Percentiles rank a stretch among this genome's conserved stretches.
Conservation (phyloP, 2,888 invertebrate genomes). For the Gortyna flavago region DNA sequence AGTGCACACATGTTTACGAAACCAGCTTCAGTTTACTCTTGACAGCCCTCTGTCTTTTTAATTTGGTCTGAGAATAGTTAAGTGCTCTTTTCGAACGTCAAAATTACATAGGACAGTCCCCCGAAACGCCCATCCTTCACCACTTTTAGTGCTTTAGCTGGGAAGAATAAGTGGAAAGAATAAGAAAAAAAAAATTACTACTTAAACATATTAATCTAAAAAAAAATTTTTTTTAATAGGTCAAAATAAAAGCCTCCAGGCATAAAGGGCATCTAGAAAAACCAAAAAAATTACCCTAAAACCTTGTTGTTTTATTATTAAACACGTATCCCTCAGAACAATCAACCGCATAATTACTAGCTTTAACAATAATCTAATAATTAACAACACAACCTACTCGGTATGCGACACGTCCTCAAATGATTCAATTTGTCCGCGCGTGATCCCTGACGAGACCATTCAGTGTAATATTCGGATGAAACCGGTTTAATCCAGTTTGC, state of each 20-base stretch:
- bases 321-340: slow-evolving; percentile 1
- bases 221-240: no score
- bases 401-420: slow-evolving; percentile 46
- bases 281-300: no score
- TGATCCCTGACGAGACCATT: slow-evolving; percentile 59
- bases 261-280: not conserved
- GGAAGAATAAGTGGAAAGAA: no score
- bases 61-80: no score
- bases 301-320: not conserved
- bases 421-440: slow-evolving; percentile 58
- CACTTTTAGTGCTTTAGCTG: no score
- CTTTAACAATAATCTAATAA: slow-evolving; percentile 26
- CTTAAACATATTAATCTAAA: no score
- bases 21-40: no score
- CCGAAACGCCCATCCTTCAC: no score
- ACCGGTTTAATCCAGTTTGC: slow-evolving; percentile 57
- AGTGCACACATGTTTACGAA: no score
- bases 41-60: no score
- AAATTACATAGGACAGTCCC: not conserved
- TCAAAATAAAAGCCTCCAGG: not conserved
- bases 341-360: slow-evolving; percentile 3
- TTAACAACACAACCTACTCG: slow-evolving; percentile 31
- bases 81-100: not conserved
- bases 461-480: slow-evolving; percentile 42
- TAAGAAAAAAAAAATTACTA: no score